phyloP scores from a whole-genome alignment of 1,140 invertebrate genomes.

The Pseudachorutes palmiensis region DNA sequence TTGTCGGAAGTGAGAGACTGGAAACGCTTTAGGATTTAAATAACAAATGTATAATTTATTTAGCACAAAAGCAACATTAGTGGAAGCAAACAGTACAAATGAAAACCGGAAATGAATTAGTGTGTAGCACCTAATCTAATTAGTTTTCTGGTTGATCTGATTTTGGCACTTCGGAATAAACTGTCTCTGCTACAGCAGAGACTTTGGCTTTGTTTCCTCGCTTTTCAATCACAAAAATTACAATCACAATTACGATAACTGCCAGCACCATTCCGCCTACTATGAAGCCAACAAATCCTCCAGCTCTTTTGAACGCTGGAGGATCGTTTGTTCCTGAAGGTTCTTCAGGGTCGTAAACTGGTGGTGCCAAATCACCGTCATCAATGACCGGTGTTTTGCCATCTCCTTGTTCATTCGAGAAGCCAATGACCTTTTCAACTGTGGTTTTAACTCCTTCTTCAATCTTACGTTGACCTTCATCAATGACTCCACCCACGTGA shows the following conservation, averaged over 20 bases:
- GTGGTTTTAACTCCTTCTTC: background rate
- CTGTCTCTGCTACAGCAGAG: too few relatives aligned
- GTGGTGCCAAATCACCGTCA: background rate
- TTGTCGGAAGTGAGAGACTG: too few relatives aligned
- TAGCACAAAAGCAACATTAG: too few relatives aligned
- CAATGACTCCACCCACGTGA: too few relatives aligned
- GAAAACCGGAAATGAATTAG: too few relatives aligned
- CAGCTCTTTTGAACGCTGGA: background rate
- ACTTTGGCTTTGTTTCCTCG: too few relatives aligned
- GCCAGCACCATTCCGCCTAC: conserved; percentile 1
- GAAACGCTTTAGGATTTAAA: too few relatives aligned
- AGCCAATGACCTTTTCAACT: background rate
- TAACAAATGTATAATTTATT: too few relatives aligned
- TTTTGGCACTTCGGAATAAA: too few relatives aligned
- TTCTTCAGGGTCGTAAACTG: background rate
- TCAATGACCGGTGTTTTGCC: background rate
- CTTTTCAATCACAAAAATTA: conserved; percentile 12
- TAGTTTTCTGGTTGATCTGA: too few relatives aligned
- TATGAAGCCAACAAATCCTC: conserved; percentile 7
- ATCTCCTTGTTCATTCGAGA: background rate
- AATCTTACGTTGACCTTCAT: background rate
- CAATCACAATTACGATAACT: conserved; percentile 9
- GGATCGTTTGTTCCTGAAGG: background rate
- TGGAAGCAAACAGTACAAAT: too few relatives aligned
- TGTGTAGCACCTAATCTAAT: too few relatives aligned